Evolutionary conservation across 1,140 invertebrate genomes (phyloP), one percentile per base, ranked within the genome.

Genomic region (Battus philenor): DNA sequence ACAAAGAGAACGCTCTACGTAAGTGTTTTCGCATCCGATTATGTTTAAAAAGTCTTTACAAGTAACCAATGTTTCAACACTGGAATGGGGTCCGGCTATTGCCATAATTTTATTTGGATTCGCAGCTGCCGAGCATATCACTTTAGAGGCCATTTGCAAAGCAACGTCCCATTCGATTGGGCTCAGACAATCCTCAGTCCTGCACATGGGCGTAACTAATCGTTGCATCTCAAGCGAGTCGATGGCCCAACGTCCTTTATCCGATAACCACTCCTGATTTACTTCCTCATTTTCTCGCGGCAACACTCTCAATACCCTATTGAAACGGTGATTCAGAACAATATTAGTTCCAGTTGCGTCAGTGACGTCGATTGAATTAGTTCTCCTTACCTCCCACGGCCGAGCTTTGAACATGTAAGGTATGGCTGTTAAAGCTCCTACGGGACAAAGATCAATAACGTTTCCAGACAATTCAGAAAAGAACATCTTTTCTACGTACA

Each of bases 401-500:
- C 90, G 73, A n/a, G 90, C 88, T 54, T 86, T 89, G 75, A 94
- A 94, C 68, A 96, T 94, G 69, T 99, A 99, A 0, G 98, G 98
- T 81, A 99, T 99, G 45, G 94, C 96, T 7, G 98, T 99, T 4
- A 99, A 85, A 6, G 98, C 98, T 44, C 98, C 98, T 12, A 99
- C 98, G 22, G 98, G 98, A 81, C 98, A 99, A 32, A 99, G 88
- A 88, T 99, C 98, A 62, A 99, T 99, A 11, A 99, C 92, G 79
- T 99, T 99, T 24, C 98, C 98, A 36, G 97, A 99, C 7, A 99
- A 86, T 87, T 99, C 98, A 0, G 97, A 98, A 26, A 97, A 88
- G 70, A 99, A 96, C 87, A 99, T 91, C 87, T 99, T 99, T 68
- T 99, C 97, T 2, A 99, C 95, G 70, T 99, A 99, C 0, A 98